A percentile compares a stretch with the other conserved stretches of the same genome.
Evolutionary conservation across 2,113 vertebrate genomes (phyloP).

Genomic region (Eclectus roratus): DNA sequence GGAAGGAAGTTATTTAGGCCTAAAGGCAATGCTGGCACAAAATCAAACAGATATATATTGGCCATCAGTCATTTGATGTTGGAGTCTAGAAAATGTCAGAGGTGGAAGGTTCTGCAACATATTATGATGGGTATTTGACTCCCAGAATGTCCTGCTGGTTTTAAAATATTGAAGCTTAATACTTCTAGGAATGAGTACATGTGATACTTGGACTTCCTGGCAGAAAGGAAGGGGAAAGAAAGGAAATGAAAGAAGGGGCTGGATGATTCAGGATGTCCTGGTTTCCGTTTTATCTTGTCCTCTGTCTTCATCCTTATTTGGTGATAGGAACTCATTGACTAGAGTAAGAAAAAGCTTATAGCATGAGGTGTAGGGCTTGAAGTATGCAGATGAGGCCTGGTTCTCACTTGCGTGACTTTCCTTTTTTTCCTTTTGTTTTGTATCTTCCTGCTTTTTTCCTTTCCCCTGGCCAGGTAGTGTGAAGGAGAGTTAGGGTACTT

Average conservation of each 20-base stretch:
- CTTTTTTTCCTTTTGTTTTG: too few species aligned
- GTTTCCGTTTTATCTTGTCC: neutral
- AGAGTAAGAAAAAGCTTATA: neutral
- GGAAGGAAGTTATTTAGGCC: conserved; percentile 2
- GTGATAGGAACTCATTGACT: neutral
- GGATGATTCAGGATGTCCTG: conserved; percentile 26
- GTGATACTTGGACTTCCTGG: neutral
- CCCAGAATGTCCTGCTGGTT: neutral
- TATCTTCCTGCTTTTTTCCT: too few species aligned
- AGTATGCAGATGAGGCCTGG: neutral
- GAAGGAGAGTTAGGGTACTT: neutral
- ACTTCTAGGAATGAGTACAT: neutral
- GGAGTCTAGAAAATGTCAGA: neutral
- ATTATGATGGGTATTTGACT: neutral
- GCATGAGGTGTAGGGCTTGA: neutral
- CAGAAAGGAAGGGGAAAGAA: conserved; percentile 1
- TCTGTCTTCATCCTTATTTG: conserved; percentile 28
- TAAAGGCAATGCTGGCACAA: neutral
- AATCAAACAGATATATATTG: neutral
- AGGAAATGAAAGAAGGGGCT: conserved; percentile 13
- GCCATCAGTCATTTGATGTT: neutral
- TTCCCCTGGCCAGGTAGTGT: neutral
- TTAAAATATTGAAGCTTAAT: neutral
- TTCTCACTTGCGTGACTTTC: neutral
- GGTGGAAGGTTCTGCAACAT: neutral